These are phyloP conservation scores for Pionites leucogaster DNA, from an alignment of 2,113 vertebrate genomes.

Conservation along the genomic window DNA sequence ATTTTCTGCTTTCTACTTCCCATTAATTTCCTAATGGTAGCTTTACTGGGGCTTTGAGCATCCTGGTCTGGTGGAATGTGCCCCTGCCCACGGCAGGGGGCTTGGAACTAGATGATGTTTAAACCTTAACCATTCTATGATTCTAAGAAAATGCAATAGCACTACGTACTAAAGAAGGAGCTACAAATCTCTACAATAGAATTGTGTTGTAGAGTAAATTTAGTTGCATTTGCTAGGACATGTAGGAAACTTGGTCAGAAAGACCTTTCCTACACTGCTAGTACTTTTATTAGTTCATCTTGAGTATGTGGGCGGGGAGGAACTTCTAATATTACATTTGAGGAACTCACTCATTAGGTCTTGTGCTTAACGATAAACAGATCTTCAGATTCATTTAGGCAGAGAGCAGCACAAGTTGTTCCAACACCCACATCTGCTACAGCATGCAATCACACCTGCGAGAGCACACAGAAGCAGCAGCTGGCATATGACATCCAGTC, in stretches of 20 bases:
- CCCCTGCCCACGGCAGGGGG: neutral
- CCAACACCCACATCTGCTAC: neutral
- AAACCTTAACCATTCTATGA: neutral
- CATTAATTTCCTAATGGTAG: neutral
- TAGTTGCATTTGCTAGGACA: neutral
- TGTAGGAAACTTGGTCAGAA: neutral
- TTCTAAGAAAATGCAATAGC: neutral
- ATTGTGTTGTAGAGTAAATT: neutral
- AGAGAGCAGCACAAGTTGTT: neutral
- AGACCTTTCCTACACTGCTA: neutral
- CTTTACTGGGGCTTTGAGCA: neutral
- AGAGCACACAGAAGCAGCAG: neutral
- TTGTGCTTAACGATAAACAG: neutral
- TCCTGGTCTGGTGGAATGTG: neutral
- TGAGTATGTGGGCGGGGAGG: neutral
- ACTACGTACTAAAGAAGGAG: neutral
- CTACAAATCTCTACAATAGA: neutral
- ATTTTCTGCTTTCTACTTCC: neutral
- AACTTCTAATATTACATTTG: neutral
- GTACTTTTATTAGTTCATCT: neutral
- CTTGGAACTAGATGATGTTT: neutral
- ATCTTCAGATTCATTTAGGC: neutral
- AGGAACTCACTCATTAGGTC: neutral
- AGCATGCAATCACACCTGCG: rapidly evolving
- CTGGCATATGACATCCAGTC: neutral